Evolutionary conservation across 2,797 vertebrate species (phyloP).

Genomic region (Melopsittacus undulatus): DNA sequence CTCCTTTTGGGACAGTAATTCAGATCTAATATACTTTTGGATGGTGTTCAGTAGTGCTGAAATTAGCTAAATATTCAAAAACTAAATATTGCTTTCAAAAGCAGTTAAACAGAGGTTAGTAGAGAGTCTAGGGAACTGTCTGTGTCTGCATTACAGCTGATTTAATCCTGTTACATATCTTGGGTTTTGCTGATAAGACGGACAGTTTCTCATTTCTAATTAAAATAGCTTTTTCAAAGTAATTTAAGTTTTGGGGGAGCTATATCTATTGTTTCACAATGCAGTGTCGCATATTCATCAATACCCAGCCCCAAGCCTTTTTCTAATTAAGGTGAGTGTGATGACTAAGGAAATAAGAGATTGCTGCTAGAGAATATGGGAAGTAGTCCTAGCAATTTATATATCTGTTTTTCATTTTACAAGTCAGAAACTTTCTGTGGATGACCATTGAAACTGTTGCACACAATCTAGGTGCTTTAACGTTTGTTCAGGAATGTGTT

Average conservation of each 20-base stretch:
- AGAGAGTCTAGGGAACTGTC: not conserved
- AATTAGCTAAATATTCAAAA: not conserved
- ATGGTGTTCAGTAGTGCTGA: slow-evolving; percentile 28
- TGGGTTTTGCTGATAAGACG: slow-evolving; percentile 41
- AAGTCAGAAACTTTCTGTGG: not conserved
- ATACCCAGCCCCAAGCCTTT: not conserved
- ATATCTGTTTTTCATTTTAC: not conserved
- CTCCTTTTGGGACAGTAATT: slow-evolving; percentile 49
- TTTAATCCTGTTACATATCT: not conserved
- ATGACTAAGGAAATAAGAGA: not conserved
- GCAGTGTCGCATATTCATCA: not conserved
- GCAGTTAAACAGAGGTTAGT: not conserved
- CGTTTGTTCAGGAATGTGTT: not conserved
- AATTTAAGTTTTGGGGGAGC: not conserved
- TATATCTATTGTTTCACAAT: not conserved
- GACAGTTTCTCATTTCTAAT: slow-evolving; percentile 15
- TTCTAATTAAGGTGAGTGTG: not conserved
- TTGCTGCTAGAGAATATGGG: not conserved
- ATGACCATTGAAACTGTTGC: not conserved
- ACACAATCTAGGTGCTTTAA: not conserved
- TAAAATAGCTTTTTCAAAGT: slow-evolving; percentile 1
- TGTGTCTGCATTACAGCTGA: not conserved
- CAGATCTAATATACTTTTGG: slow-evolving; percentile 17
- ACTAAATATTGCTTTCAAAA: not conserved
- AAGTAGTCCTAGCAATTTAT: not conserved